Evolutionary conservation across 2,113 vertebrate species (phyloP), one percentile per base, ranked within the genome.

Genomic region (Budorcas taxicolor): DNA sequence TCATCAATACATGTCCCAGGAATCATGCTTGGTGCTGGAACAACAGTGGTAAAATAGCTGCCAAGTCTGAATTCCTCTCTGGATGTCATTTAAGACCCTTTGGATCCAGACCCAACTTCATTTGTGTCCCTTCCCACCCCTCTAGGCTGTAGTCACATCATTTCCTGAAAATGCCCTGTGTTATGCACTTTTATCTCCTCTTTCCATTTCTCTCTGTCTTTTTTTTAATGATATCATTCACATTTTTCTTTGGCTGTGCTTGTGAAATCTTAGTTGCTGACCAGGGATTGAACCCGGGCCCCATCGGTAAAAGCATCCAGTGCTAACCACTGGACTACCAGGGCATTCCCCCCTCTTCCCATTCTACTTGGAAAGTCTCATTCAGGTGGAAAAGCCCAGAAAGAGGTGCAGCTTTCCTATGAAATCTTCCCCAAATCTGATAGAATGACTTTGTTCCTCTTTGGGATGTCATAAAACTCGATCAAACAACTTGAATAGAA

Each of bases 1-100:
- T 58, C 52, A 0, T n/a, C n/a, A 29, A 31, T 13, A 1, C 8
- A 3, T 0, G 4, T 55, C 16, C 15, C n/a, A 31, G 31, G 80
- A 40, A 15, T 17, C 0, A 5, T 31, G 27, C 31, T 36, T 7
- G n/a, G n/a, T 4, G 29, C 83, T 13, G 23, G 17, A 60, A 40
- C 36, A 9, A 57, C 29, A 21, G 25, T 21, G 1, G 7, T 19
- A 7, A 52, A 47, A 23, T 5, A 50, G 88, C 19, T 14, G 11
- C 60, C 55, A 15, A 1, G 4, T 64, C 5, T 53, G 36, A 36
- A 19, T 29, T 80, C 29, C 25, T 40, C 19, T 5, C 4, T 14
- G 25, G 3, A 4, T 23, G 11, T 40, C 85, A 2, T 64, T 64
- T 33, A 27, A 25, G 52, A 9, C 53, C 10, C 45, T 13, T 71